These are phyloP conservation scores for Cynaeus angustus DNA, from an alignment of 2,888 invertebrate species.

Conservation along the genomic window DNA sequence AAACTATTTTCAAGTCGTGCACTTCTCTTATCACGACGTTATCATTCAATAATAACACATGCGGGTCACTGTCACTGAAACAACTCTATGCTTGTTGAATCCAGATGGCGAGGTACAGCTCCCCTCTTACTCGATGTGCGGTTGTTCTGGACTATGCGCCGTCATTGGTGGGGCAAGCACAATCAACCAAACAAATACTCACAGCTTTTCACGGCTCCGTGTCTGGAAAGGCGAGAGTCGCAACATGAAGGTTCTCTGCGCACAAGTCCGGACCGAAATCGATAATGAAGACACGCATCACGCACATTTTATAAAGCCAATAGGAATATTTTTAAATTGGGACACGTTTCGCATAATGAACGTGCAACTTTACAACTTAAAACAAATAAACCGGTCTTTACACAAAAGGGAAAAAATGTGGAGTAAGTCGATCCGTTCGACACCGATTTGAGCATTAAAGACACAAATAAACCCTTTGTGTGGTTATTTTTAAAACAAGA, in stretches of 20 bases:
- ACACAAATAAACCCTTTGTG: slow-evolving; percentile 29
- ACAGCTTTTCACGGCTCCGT: neutral
- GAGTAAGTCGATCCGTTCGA: slow-evolving; percentile 18
- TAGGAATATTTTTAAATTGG: slow-evolving; percentile 52
- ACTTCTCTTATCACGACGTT: slow-evolving; percentile 35
- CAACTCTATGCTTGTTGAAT: slow-evolving; percentile 55
- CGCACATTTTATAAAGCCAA: slow-evolving; percentile 42
- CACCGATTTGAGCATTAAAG: slow-evolving; percentile 12
- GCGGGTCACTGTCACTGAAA: slow-evolving; percentile 59
- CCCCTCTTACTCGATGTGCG: slow-evolving; percentile 53
- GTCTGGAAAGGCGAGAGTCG: slow-evolving; percentile 8
- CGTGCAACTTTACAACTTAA: slow-evolving; percentile 34
- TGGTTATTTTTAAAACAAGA: slow-evolving; percentile 25
- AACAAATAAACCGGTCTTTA: slow-evolving; percentile 32
- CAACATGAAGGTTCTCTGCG: slow-evolving; percentile 23
- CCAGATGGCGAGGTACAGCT: slow-evolving; percentile 65
- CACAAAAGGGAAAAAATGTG: slow-evolving; percentile 10
- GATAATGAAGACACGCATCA: slow-evolving; percentile 55
- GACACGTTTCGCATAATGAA: slow-evolving; percentile 54
- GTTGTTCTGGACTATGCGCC: slow-evolving; percentile 37
- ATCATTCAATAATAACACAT: slow-evolving; percentile 53
- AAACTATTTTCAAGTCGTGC: slow-evolving; percentile 41
- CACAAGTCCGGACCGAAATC: slow-evolving; percentile 47
- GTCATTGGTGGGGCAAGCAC: slow-evolving; percentile 52
- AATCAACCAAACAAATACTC: slow-evolving; percentile 56